Conservation (phyloP, 2,888 invertebrate species). For the Leptura quadrifasciata region DNA sequence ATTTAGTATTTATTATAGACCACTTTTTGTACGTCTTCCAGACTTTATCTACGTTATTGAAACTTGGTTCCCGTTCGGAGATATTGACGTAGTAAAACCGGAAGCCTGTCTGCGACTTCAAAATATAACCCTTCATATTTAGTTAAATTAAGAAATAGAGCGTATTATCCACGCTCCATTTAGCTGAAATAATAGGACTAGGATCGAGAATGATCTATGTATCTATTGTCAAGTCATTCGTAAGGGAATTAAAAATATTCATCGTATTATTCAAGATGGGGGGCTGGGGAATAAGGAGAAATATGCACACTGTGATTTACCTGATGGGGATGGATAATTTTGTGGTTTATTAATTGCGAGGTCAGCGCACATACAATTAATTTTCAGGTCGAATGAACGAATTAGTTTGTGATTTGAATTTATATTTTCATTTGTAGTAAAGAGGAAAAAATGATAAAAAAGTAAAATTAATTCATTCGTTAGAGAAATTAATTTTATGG, state of each 20-base stretch:
- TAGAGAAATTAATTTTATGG: too few species aligned
- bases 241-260: not conserved
- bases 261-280: not conserved
- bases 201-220: not conserved
- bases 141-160: constrained; percentile 1
- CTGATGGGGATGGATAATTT: constrained; percentile 4
- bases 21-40: not conserved
- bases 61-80: not conserved
- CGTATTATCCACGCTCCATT: not conserved
- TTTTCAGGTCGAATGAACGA: not conserved
- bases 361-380: not conserved
- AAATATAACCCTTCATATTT: constrained; percentile 7
- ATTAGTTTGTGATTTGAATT: too few species aligned
- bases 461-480: too few species aligned
- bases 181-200: not conserved
- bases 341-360: not conserved
- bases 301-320: not conserved
- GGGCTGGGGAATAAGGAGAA: not conserved
- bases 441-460: too few species aligned
- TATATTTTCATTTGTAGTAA: too few species aligned
- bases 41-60: not conserved
- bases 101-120: not conserved
- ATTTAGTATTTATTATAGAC: not conserved
- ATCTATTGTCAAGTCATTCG: not conserved
- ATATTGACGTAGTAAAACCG: not conserved